Evolutionary conservation across 2,888 invertebrate species (phyloP), one percentile per base, ranked within the genome.

Genomic region (Macropis europaea): DNA sequence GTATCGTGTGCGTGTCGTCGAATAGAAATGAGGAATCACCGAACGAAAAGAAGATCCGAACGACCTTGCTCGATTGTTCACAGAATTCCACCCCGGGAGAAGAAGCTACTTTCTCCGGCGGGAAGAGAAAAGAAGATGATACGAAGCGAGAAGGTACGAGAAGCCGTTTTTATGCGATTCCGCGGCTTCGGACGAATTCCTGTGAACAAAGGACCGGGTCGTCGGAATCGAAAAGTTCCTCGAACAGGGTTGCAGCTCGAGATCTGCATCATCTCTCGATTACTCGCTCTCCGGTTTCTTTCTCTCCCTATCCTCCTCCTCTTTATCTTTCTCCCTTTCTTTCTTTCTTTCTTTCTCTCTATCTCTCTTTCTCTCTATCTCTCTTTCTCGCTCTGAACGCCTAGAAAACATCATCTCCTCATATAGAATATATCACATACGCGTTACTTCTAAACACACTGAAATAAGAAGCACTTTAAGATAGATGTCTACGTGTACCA

Each of bases 391-490:
- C 54, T 56, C 53, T 72, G 79, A 82, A 81, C 82, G 81, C 80
- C 84, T 85, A 87, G 84, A 86, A 89, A 86, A 84, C 59, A 69
- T n/a, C 86, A 85, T 87, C 82, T 85, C 82, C 82, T 86, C 86
- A 89, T 89, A 89, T 89, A 90, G 86, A 88, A 88, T 89, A 90
- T 90, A 90, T 90, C 90, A 90, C 90, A 90, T 90, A 90, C 89
- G 89, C 88, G 86, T 90, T 90, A 90, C 86, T 84, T 89, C 90
- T 90, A 90, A 90, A 90, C 88, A 90, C 89, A 90, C 89, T 88
- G 89, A 90, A 89, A 89, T 90, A 90, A 90, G 89, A 90, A 90
- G 90, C 90, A 90, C 90, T 90, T 90, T 89, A 90, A 89, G 90
- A 90, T 88, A 90, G 89, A 89, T 87, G 82, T 88, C 88, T 89